Evolutionary conservation across 2,113 vertebrate genomes (phyloP), one percentile per base, ranked within the genome.

Genomic region (Pterocles orientalis): DNA sequence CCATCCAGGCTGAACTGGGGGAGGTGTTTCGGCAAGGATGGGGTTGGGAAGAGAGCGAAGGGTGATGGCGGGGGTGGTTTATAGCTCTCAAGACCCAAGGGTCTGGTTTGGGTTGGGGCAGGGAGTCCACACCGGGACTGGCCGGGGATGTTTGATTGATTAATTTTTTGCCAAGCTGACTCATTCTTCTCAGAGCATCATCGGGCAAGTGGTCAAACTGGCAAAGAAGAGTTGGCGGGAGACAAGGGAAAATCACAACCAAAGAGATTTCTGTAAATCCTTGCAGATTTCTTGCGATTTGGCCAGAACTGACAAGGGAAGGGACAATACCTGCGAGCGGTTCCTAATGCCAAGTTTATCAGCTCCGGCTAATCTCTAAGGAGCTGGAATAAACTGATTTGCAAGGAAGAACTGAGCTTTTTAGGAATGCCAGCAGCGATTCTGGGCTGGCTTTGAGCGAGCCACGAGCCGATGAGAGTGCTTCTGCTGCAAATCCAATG

Each of bases 391-490:
- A 41, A 84, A 65, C 28, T 39, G 88, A 69, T 95, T 62, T 72
- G 47, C 62, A 84, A 66, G 72, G 82, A 91, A 92, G 48, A 61
- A 24, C 4, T 23, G 76, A 92, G 86, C 94, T 96, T 97, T 96
- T 93, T 54, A 95, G 90, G 93, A 96, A 94, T 51, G 54, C 80
- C 36, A 61, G 2, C 43, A 50, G 87, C 0, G 0, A 29, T 17
- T 56, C 61, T 0, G 3, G 45, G 29, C 62, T 45, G 92, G 73
- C 33, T 84, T 24, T 61, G 66, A 3, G 1, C 2, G 73, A 25
- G 28, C 10, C 0, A 86, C 47, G 88, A 64, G 68, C 8, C 7
- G 19, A 34, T 65, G 25, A 14, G 2, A 73, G 14, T 34, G 21
- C 25, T 71, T 72, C 25, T 54, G 41, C 60, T 69, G 68, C 58